Conservation (phyloP, 2,113 vertebrate species). For the Galemys pyrenaicus region DNA sequence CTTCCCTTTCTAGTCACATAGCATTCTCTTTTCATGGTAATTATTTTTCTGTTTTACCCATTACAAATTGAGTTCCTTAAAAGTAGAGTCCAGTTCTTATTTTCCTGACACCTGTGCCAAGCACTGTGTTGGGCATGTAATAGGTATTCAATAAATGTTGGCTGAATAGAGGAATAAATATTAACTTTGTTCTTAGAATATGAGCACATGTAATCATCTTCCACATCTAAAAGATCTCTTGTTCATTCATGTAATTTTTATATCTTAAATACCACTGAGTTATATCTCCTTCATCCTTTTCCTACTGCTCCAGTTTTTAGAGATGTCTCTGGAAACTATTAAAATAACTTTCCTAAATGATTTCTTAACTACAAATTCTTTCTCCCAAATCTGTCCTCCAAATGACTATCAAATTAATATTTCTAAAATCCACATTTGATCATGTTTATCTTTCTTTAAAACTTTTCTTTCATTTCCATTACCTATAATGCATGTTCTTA, state of each 20-base stretch:
- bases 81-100: neutral
- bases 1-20: neutral
- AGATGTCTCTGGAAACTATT: neutral
- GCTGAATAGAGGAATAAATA: neutral
- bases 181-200: constrained; percentile 7
- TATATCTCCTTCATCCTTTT: neutral
- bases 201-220: neutral
- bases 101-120: neutral
- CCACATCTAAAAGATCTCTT: neutral
- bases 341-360: neutral
- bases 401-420: neutral
- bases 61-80: neutral
- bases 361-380: neutral
- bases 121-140: neutral
- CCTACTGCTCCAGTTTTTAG: neutral
- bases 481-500: constrained; percentile 25
- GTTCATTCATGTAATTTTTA: neutral
- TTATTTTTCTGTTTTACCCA: neutral
- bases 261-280: constrained; percentile 10
- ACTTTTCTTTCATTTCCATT: neutral
- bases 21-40: neutral
- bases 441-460: neutral
- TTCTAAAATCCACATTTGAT: neutral
- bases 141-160: neutral
- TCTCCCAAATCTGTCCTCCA: neutral